Evolutionary conservation across 2,113 vertebrate species (phyloP), one percentile per base, ranked within the genome.

Genomic region (Petrocephalus zakoni): DNA sequence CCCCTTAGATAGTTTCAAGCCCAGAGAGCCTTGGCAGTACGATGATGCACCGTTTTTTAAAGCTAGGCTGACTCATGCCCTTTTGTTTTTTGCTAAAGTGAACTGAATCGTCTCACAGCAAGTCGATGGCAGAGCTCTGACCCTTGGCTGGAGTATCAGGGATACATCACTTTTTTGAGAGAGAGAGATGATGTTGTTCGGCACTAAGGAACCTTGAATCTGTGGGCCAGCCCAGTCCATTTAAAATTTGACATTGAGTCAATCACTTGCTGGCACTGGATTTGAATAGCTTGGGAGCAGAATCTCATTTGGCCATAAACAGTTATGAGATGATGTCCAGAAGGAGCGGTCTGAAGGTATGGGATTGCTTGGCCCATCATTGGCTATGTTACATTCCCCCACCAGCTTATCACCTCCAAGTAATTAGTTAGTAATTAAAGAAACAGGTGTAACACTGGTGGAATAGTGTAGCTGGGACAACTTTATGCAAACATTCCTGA

Each of bases 21-120:
- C 78, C 78, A 21, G 19, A 49, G 37, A 83, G 42, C 37, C 21
- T 83, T 49, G 42, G 81, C 81, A 47, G 37, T 0, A 82, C 89
- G 85, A 92, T 92, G 88, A 92, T 89, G 53, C 64, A 91, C 64
- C 88, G 82, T 51, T 46, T 15, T 37, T 55, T 88, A 90, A 91
- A 91, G 72, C 58, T 21, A 3, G 58, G 64, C 25, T 88, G 90
- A 90, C 89, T 88, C 29, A 17, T 34, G 82, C 34, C 86, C 84
- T 90, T 89, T 90, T 86, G 89, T 68, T 84, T 68, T 19, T 51
- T 13, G n/a, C 85, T 53, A 29, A 75, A 89, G 46, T 46, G 49
- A 58, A 81, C 82, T 75, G 58, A 55, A 75, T 90, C 89, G 87
- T 90, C 89, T 86, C 90, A 61, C 61, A 78, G 88, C 91, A 61